Conservation (phyloP, 2,113 vertebrate species). For the Petromus typicus region DNA sequence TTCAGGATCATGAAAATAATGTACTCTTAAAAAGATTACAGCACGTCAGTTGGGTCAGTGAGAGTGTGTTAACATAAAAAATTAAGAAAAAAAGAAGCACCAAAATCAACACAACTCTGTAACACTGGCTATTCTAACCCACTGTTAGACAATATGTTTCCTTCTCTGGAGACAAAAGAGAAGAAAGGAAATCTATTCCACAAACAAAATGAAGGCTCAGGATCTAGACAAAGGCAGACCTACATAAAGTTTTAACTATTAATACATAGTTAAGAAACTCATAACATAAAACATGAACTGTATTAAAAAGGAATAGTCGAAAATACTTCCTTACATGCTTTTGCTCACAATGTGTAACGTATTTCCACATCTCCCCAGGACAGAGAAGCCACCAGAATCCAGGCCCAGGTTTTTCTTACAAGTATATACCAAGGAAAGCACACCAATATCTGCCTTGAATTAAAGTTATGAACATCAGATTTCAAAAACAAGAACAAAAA, state of each 20-base stretch:
- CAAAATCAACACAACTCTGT: not conserved
- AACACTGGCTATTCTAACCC: not conserved
- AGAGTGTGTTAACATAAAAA: not conserved
- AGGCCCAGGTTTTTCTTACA: constrained; percentile 17
- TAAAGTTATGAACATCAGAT: constrained; percentile 32
- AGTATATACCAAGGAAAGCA: constrained; percentile 19
- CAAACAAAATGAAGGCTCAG: constrained; percentile 10
- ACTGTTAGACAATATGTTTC: not conserved
- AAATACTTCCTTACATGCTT: not conserved
- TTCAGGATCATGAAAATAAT: not conserved
- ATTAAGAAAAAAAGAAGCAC: not conserved
- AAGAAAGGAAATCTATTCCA: not conserved
- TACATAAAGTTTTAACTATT: not conserved
- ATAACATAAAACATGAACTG: not conserved
- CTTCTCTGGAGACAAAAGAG: constrained; percentile 51
- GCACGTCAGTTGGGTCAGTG: not conserved
- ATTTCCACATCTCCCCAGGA: not conserved
- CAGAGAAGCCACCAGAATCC: not conserved
- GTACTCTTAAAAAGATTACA: not conserved
- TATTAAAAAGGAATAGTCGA: constrained; percentile 38
- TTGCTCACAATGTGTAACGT: not conserved
- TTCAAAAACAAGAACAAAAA: constrained; percentile 62
- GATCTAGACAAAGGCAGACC: constrained; percentile 47
- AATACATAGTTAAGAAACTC: too few species aligned
- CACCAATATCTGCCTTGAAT: constrained; percentile 57